A percentile compares a stretch with the other conserved stretches of the same genome.
Evolutionary conservation across 2,797 vertebrate species (phyloP).

Genomic region (Lutjanus campechanus): DNA sequence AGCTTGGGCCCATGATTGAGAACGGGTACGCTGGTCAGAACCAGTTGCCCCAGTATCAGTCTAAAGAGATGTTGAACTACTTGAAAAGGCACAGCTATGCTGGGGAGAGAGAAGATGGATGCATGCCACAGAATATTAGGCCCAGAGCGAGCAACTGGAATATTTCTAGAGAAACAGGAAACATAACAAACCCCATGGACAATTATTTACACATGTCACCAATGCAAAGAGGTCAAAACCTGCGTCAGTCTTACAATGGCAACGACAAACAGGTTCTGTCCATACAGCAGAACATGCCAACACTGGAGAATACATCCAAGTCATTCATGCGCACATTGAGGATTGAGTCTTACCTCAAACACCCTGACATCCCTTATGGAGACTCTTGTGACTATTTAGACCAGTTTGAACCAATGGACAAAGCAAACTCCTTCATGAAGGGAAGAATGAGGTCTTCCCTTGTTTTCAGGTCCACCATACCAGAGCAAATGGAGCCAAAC

Average conservation of each 20-base stretch:
- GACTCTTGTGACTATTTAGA: slow-evolving; percentile 86
- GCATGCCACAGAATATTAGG: slow-evolving; percentile 76
- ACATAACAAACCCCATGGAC: slow-evolving; percentile 75
- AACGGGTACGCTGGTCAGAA: slow-evolving; percentile 83
- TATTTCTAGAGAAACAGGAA: slow-evolving; percentile 86
- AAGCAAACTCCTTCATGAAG: slow-evolving; percentile 84
- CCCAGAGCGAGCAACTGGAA: slow-evolving; percentile 88
- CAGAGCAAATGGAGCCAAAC: slow-evolving; percentile 90
- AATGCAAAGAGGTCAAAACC: slow-evolving; percentile 85
- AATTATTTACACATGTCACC: slow-evolving; percentile 82
- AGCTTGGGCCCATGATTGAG: slow-evolving; percentile 75
- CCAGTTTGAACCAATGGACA: slow-evolving; percentile 86
- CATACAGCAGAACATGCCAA: slow-evolving; percentile 92
- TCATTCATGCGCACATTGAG: slow-evolving; percentile 93
- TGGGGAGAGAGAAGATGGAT: slow-evolving; percentile 90
- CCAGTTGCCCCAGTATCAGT: slow-evolving; percentile 80
- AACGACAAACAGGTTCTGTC: slow-evolving; percentile 88
- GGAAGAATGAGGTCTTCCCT: slow-evolving; percentile 91
- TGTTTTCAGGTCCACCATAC: slow-evolving; percentile 89
- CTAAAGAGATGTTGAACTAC: slow-evolving; percentile 85
- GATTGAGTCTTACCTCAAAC: slow-evolving; percentile 95
- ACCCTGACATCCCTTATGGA: slow-evolving; percentile 82
- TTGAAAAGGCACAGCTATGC: slow-evolving; percentile 98
- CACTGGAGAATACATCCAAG: slow-evolving; percentile 91
- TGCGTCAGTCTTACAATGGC: slow-evolving; percentile 91